Base-by-base conservation (phyloP, 1,140 invertebrate genomes). In the Helicoverpa zea region DNA sequence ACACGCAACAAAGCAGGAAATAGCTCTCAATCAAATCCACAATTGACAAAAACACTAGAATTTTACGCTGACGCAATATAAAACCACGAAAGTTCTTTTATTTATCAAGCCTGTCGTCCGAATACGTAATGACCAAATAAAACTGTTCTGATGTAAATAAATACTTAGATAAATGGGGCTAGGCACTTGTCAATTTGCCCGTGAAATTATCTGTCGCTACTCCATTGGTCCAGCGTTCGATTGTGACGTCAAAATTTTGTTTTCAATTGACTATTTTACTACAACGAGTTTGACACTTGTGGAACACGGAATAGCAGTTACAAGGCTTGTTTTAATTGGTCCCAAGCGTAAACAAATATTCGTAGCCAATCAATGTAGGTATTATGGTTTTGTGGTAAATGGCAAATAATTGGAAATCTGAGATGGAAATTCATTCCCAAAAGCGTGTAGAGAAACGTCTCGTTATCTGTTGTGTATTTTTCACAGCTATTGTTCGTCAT, bases 141-240 rank as follows among this genome's bases (percentile, higher is more conserved):
- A 86, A 87, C 80, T 74, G 82, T 88, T 89, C 87, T 88, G 80
- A 90, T 84, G 92, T 92, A 94, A 94, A 94, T 94, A 94, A 94
- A 94, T 94, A 94, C 84, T 89, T 54, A 59, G 83, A 68, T 87
- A 86, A 87, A 84, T 79, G 68, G 84, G 82, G 84, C 79, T 79
- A 74, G 56, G 82, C 82, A 93, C 91, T 93, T 94, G 92, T 92
- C 93, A 94, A 94, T 94, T 94, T 94, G 81, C 59, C 75, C 85
- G 81, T 87, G 83, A 89, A 89, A 91, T 88, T 94, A 94, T 94
- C 85, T 93, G 93, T 91, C 91, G 87, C 75, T 75, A 82, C 87
- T 73, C 85, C 73, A 94, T 94, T 94, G 92, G 92, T 89, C 88
- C 89, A 91, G 77, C 86, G 68, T 79, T 35, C 52, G 18, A 81